A percentile compares a stretch with the other conserved stretches of the same genome.
Evolutionary conservation across 1,140 invertebrate genomes (phyloP).

Genomic region (Globodera ellingtonae): DNA sequence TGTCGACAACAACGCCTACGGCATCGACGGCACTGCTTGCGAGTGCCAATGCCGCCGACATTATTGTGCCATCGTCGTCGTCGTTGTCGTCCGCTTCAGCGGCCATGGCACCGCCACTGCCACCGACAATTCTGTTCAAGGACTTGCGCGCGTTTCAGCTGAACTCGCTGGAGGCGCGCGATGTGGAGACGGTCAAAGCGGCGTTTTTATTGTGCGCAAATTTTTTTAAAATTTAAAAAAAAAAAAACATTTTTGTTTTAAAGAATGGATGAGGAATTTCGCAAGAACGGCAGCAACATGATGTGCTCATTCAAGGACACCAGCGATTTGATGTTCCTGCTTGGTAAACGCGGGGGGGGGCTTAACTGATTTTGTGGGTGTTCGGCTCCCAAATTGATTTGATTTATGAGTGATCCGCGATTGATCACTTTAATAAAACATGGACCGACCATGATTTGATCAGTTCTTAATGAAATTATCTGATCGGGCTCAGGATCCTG

Average conservation of each 20-base stretch:
- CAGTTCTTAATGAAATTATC: no score
- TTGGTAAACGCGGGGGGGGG: slow-evolving; percentile 21
- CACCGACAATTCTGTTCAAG: slow-evolving; percentile 7
- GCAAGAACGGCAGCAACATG: slow-evolving; percentile 16
- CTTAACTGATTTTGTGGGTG: no score
- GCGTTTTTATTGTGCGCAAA: background rate
- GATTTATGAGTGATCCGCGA: no score
- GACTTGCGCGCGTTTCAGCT: slow-evolving; percentile 26
- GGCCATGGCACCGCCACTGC: background rate
- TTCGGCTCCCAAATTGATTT: no score
- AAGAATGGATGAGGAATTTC: slow-evolving; percentile 25
- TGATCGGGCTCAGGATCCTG: no score
- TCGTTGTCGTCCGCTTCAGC: background rate
- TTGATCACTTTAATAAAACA: no score
- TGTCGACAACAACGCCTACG: background rate
- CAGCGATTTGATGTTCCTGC: slow-evolving; percentile 60
- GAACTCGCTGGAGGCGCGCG: slow-evolving; percentile 32
- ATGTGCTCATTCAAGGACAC: slow-evolving; percentile 35
- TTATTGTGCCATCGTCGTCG: background rate
- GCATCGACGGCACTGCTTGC: background rate
- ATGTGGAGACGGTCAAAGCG: slow-evolving; percentile 27
- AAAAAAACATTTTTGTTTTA: background rate
- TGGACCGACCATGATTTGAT: no score
- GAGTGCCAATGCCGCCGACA: slow-evolving; percentile 5
- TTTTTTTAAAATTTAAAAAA: background rate